phyloP scores from a whole-genome alignment of 2,888 invertebrate species.

The Oxystoma pomonae region DNA sequence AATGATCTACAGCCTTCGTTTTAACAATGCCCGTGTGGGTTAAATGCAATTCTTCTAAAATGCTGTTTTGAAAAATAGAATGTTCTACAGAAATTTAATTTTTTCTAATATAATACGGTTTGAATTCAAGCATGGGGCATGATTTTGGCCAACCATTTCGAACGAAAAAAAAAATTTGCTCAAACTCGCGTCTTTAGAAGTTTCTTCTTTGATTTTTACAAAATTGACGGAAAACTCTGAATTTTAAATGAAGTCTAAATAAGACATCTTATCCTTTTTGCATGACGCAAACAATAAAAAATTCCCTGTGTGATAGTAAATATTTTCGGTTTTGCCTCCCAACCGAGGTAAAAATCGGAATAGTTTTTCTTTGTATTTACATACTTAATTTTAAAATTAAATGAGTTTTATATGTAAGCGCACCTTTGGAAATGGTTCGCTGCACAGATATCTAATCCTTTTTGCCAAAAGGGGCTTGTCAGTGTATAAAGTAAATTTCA shows the following conservation, averaged over 20 bases:
- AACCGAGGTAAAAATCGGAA: constrained; percentile 11
- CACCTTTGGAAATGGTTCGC: constrained; percentile 11
- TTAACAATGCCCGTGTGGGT: constrained; percentile 15
- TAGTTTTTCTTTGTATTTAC: constrained; percentile 6
- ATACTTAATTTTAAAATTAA: constrained; percentile 9
- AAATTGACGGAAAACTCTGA: constrained; percentile 11
- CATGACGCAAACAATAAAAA: constrained; percentile 2
- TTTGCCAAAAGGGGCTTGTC: constrained; percentile 29
- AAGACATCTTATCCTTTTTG: constrained; percentile 6
- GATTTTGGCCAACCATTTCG: constrained; percentile 12
- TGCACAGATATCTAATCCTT: constrained; percentile 9
- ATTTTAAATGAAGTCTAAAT: constrained; percentile 13
- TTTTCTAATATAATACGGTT: constrained; percentile 9
- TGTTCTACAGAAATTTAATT: constrained; percentile 14
- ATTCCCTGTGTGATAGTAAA: background rate
- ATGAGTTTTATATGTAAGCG: constrained; percentile 7
- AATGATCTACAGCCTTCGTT: constrained; percentile 38
- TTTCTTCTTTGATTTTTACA: constrained; percentile 10
- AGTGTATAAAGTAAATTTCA: constrained; percentile 33
- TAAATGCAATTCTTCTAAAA: constrained; percentile 14
- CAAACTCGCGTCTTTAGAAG: constrained; percentile 11
- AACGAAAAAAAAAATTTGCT: constrained; percentile 15
- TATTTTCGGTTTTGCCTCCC: constrained; percentile 1
- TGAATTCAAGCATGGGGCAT: constrained; percentile 8
- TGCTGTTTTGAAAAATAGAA: constrained; percentile 1